Percentiles rank a stretch among this genome's conserved stretches.
phyloP scores from a whole-genome alignment of 2,888 invertebrate species.

The Auanema sp. region DNA sequence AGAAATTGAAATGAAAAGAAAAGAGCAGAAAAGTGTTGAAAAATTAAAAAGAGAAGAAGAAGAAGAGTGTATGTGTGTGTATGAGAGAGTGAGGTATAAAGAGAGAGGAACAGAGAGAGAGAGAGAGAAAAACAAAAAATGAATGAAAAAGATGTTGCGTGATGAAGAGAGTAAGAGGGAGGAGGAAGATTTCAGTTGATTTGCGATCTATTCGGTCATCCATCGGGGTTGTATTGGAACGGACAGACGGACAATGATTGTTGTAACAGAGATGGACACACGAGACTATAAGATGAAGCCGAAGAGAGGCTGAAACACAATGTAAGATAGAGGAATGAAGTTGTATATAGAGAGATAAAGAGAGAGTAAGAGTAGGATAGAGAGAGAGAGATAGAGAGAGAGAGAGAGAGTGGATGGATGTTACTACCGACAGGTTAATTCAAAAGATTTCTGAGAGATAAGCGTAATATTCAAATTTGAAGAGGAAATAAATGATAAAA shows the following conservation, averaged over 20 bases:
- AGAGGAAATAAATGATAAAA: no score
- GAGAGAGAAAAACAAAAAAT: conserved; percentile 6
- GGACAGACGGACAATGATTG: no score
- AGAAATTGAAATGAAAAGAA: no score
- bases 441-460: neutral
- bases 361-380: conserved; percentile 9
- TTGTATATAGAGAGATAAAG: conserved; percentile 1
- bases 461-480: no score
- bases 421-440: conserved; percentile 6
- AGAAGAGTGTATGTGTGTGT: neutral
- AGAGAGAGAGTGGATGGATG: conserved; percentile 9
- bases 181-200: neutral
- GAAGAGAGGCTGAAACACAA: no score
- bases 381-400: conserved; percentile 9
- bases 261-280: no score
- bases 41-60: conserved; percentile 2
- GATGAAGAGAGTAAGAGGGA: neutral
- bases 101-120: conserved; percentile 6
- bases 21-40: neutral
- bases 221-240: no score
- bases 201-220: no score
- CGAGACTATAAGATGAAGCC: no score
- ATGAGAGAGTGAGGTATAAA: neutral
- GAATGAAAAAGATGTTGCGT: conserved; percentile 9
- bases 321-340: neutral